A percentile compares a stretch with the other conserved stretches of the same genome.
Conservation (phyloP, 2,888 invertebrate species). For the Phengaris arion region DNA sequence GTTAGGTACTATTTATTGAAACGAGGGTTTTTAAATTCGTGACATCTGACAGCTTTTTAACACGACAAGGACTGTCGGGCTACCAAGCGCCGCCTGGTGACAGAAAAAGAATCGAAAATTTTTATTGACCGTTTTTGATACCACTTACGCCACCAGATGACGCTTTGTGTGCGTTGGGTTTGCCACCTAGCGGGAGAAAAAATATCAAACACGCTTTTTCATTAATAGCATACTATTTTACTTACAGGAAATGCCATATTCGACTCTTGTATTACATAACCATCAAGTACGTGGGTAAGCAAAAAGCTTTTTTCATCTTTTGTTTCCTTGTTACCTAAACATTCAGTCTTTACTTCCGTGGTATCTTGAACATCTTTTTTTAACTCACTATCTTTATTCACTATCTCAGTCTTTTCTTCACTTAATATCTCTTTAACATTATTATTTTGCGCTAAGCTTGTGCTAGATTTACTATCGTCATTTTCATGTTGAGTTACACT, state of each 20-base stretch:
- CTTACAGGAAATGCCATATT: constrained; percentile 71
- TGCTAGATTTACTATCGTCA: constrained; percentile 26
- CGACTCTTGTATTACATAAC: constrained; percentile 71
- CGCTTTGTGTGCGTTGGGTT: no score
- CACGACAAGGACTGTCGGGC: no score
- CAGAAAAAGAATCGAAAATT: no score
- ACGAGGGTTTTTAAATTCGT: no score
- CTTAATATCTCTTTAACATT: constrained; percentile 27
- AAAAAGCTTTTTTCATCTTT: constrained; percentile 48
- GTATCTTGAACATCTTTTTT: constrained; percentile 37
- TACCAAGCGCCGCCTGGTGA: no score
- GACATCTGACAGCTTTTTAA: no score
- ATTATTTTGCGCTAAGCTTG: constrained; percentile 32
- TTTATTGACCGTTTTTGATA: no score
- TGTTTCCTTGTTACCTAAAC: constrained; percentile 38
- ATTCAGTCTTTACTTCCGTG: constrained; percentile 38
- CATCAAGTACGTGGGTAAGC: constrained; percentile 69
- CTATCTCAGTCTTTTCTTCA: constrained; percentile 35
- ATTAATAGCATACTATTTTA: constrained; percentile 48
- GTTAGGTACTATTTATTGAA: neutral
- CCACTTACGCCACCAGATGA: no score
- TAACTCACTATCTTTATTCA: constrained; percentile 33
- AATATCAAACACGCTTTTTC: constrained; percentile 33
- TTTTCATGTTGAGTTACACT: constrained; percentile 27
- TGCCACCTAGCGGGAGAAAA: no score